These are phyloP conservation scores for Caenorhabditis sulstoni DNA, from an alignment of 2,888 invertebrate genomes.

Conservation along the genomic window DNA sequence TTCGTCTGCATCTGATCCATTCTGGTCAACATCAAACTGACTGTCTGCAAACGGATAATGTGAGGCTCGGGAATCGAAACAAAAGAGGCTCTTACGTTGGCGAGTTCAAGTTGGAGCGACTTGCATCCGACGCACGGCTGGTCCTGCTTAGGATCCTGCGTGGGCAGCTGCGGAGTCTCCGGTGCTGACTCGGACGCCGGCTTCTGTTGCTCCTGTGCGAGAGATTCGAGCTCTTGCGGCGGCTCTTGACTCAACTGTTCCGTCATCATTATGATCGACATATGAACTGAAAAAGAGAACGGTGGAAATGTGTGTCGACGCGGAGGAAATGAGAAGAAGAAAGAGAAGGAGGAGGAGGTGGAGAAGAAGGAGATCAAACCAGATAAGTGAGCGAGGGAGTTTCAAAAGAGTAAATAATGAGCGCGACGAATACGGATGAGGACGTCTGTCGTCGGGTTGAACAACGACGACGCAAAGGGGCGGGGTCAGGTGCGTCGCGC, in stretches of 20 bases:
- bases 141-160: background rate
- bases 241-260: too few relatives aligned
- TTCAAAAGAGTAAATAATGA: conserved; percentile 15
- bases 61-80: background rate
- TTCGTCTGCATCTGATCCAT: conserved; percentile 24
- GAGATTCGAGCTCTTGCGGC: too few relatives aligned
- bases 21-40: conserved; percentile 13
- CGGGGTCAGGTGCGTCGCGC: too few relatives aligned
- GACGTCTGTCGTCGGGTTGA: background rate
- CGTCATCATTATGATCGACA: conserved; percentile 34
- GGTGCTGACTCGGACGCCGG: background rate
- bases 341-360: background rate
- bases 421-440: conserved; percentile 11
- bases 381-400: conserved; percentile 1
- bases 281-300: conserved; percentile 15
- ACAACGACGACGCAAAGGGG: background rate
- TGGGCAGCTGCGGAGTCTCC: background rate
- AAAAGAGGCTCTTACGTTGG: conserved; percentile 8
- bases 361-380: conserved; percentile 3
- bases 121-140: conserved; percentile 17
- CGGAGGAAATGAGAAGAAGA: background rate
- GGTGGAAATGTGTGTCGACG: background rate
- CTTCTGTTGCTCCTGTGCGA: too few relatives aligned
- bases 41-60: conserved; percentile 18
- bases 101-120: conserved; percentile 19